These are phyloP conservation scores for Pygathrix nemaeus DNA, from an alignment of 2,113 vertebrate genomes.

Conservation along the genomic window DNA sequence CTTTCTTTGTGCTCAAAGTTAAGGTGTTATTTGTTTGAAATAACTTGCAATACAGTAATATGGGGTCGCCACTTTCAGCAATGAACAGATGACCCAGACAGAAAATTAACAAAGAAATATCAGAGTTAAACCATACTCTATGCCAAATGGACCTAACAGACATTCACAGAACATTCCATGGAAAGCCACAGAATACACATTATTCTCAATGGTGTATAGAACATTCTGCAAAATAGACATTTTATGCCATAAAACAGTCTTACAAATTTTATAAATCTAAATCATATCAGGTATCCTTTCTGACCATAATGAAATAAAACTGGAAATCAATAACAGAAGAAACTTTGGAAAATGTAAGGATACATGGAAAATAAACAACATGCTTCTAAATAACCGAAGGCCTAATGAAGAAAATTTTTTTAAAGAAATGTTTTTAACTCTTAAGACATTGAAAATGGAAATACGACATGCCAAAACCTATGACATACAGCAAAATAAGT, in stretches of 20 bases:
- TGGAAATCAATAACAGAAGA: background rate
- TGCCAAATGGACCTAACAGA: background rate
- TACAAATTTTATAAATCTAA: background rate
- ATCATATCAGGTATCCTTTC: background rate
- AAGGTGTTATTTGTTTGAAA: background rate
- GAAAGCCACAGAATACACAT: background rate
- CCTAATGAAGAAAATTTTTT: too few relatives aligned
- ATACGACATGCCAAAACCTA: background rate
- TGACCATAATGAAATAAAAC: background rate
- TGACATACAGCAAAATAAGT: background rate
- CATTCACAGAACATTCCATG: background rate
- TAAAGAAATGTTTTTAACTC: background rate
- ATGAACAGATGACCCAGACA: background rate
- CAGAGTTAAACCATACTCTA: background rate
- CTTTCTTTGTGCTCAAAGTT: background rate
- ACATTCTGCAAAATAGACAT: background rate
- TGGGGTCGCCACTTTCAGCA: background rate
- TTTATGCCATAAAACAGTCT: background rate
- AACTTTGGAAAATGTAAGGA: background rate
- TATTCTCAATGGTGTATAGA: background rate
- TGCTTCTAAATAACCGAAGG: background rate
- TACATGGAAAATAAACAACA: background rate
- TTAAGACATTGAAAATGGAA: background rate
- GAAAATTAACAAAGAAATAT: background rate
- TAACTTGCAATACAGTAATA: background rate